phyloP scores from a whole-genome alignment of 2,888 invertebrate genomes.

The Hyalella azteca region DNA sequence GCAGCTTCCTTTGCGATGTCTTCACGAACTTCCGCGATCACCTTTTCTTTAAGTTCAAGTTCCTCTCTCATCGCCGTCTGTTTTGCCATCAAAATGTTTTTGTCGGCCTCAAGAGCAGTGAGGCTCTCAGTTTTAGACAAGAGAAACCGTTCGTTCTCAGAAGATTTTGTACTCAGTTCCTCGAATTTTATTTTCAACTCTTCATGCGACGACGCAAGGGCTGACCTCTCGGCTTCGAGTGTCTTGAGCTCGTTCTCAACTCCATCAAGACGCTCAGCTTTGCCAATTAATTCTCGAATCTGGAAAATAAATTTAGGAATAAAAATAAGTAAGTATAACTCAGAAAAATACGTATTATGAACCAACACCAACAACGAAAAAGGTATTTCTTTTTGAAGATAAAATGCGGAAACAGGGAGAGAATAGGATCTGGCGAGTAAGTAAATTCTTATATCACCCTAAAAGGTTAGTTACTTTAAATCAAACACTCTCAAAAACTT shows the following conservation, averaged over 20 bases:
- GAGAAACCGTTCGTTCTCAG: background rate
- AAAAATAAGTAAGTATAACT: no score
- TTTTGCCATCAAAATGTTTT: background rate
- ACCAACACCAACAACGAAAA: no score
- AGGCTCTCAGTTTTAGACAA: background rate
- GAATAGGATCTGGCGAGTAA: no score
- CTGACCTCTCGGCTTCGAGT: constrained; percentile 23
- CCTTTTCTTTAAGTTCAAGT: background rate
- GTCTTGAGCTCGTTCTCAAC: constrained; percentile 38
- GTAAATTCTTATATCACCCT: no score
- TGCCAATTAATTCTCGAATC: constrained; percentile 41
- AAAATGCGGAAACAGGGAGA: no score
- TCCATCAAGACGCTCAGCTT: constrained; percentile 35
- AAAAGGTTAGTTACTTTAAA: no score
- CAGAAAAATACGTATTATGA: no score
- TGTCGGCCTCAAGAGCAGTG: constrained; percentile 22
- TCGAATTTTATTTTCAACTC: constrained; percentile 30
- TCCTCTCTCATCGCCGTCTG: background rate
- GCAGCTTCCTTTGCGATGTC: background rate
- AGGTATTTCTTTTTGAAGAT: no score
- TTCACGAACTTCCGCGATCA: background rate
- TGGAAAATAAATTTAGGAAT: background rate
- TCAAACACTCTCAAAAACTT: no score
- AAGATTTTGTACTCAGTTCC: constrained; percentile 36
- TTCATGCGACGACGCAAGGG: constrained; percentile 20